phyloP scores from a whole-genome alignment of 2,888 invertebrate genomes.

The Siphlonurus alternatus region DNA sequence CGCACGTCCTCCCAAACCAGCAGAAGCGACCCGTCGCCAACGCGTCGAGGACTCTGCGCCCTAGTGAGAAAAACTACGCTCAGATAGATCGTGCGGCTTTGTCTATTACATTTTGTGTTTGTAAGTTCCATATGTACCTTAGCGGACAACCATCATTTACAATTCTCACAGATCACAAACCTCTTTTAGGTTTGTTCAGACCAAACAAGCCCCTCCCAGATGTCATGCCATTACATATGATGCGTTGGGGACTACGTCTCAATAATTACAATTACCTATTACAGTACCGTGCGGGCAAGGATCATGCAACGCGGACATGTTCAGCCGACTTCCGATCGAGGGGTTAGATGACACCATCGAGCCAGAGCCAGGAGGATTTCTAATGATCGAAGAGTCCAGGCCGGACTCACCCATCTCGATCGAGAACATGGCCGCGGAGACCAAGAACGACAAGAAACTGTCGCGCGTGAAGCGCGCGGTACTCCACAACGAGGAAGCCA shows the following conservation, averaged over 20 bases:
- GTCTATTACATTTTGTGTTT: too few species aligned
- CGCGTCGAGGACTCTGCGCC: slow-evolving; percentile 18
- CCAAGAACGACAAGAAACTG: background rate
- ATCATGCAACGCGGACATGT: slow-evolving; percentile 20
- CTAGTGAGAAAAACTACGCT: slow-evolving; percentile 15
- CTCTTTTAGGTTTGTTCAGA: too few species aligned
- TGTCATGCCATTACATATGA: too few species aligned
- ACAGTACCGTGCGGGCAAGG: slow-evolving; percentile 16
- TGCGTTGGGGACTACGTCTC: slow-evolving; percentile 20
- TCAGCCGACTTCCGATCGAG: slow-evolving; percentile 2
- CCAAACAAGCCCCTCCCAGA: too few species aligned
- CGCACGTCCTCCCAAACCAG: slow-evolving; percentile 16
- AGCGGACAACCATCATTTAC: too few species aligned
- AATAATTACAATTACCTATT: slow-evolving; percentile 22
- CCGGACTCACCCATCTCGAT: background rate
- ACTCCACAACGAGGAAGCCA: too few species aligned
- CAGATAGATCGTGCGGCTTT: slow-evolving; percentile 18
- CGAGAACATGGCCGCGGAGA: background rate
- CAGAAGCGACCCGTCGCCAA: slow-evolving; percentile 18
- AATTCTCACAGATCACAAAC: too few species aligned
- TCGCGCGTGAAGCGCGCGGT: too few species aligned
- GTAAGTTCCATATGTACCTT: too few species aligned
- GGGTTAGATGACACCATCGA: too few species aligned
- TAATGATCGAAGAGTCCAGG: background rate
- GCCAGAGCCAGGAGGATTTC: slow-evolving; percentile 1